Percentiles rank a stretch among this genome's conserved stretches.
Conservation (phyloP, 2,113 vertebrate species). For the Tapirus terrestris region DNA sequence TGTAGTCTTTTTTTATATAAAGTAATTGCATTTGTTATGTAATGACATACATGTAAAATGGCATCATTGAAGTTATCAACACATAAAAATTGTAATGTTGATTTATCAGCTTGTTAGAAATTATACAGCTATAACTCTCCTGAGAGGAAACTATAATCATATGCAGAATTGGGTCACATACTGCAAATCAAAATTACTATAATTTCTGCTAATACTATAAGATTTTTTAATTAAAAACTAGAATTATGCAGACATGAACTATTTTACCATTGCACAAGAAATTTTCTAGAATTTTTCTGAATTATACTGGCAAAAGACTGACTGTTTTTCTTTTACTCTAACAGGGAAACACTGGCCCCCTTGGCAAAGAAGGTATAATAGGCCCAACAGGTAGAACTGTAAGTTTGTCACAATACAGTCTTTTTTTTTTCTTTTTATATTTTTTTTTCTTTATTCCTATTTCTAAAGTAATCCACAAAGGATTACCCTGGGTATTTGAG, state of each 20-base stretch:
- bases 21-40: neutral
- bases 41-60: neutral
- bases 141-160: neutral
- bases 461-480: constrained; percentile 43
- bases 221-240: constrained; percentile 11
- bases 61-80: neutral
- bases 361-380: constrained; percentile 92
- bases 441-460: neutral
- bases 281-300: constrained; percentile 28
- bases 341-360: constrained; percentile 93
- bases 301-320: constrained; percentile 26
- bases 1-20: neutral
- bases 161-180: neutral
- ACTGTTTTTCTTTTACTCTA: constrained; percentile 77
- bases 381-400: constrained; percentile 94
- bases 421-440: neutral
- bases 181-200: neutral
- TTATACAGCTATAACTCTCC: neutral
- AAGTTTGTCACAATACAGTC: constrained; percentile 81
- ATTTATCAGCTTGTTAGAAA: neutral
- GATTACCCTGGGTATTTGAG: neutral
- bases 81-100: neutral
- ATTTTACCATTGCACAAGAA: neutral
- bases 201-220: neutral
- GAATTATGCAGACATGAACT: neutral